Evolutionary conservation across 2,113 vertebrate species (phyloP).

Genomic region (Misgurnus anguillicaudatus): DNA sequence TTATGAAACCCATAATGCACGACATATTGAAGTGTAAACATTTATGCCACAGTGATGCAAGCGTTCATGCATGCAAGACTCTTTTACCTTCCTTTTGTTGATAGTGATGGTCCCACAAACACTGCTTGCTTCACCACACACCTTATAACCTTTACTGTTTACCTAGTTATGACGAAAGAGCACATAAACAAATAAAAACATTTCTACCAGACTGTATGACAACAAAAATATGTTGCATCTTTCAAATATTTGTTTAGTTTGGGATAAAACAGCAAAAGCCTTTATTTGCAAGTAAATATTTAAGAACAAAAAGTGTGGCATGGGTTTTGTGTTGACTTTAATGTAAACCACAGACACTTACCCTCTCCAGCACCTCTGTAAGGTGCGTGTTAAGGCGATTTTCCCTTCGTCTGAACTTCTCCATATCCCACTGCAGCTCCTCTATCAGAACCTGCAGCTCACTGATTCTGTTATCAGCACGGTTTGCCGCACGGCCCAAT

Average conservation of each 20-base stretch:
- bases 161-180: constrained; percentile 72
- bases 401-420: constrained; percentile 92
- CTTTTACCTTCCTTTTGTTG: constrained; percentile 89
- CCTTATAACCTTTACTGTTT: constrained; percentile 97
- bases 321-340: no score
- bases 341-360: constrained; percentile 59
- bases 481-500: constrained; percentile 84
- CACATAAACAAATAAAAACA: background rate
- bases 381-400: constrained; percentile 91
- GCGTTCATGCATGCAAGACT: background rate
- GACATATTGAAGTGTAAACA: background rate
- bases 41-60: no score
- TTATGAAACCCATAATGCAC: no score
- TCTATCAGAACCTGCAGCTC: constrained; percentile 91
- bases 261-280: no score
- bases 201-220: background rate
- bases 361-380: constrained; percentile 89
- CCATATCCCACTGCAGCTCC: constrained; percentile 96
- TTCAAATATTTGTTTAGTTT: background rate
- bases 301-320: background rate
- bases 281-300: background rate
- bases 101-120: constrained; percentile 96
- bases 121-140: constrained; percentile 94
- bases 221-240: background rate
- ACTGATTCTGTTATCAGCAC: constrained; percentile 87